Evolutionary conservation across 2,888 invertebrate species (phyloP).

Genomic region (Oegoconia quadripuncta): DNA sequence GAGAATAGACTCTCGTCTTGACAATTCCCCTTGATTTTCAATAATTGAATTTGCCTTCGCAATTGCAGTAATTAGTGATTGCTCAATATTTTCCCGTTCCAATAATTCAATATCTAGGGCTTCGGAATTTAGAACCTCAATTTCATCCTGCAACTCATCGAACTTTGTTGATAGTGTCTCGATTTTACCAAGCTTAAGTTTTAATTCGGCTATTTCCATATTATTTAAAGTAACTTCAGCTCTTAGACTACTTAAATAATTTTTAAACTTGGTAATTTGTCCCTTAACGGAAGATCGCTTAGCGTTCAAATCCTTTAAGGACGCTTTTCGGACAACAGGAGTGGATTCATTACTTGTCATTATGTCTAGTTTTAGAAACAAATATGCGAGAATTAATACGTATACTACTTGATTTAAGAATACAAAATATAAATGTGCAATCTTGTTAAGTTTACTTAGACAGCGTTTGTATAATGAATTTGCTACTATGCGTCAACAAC

Average conservation of each 20-base stretch:
- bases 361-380: too few relatives aligned
- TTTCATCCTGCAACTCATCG: conserved; percentile 20
- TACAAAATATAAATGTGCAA: too few relatives aligned
- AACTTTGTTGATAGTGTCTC: conserved; percentile 11
- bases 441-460: too few relatives aligned
- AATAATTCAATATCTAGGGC: conserved; percentile 14
- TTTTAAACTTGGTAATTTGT: too few relatives aligned
- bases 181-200: conserved; percentile 10
- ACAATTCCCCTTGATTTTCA: not conserved
- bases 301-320: conserved; percentile 3
- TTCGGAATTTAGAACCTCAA: conserved; percentile 14
- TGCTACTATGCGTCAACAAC: too few relatives aligned
- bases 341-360: too few relatives aligned
- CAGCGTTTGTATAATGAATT: too few relatives aligned
- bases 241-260: conserved; percentile 1
- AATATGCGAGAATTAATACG: too few relatives aligned
- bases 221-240: not conserved
- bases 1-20: not conserved
- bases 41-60: conserved; percentile 18
- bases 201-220: conserved; percentile 5
- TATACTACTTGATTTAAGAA: too few relatives aligned
- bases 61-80: conserved; percentile 9
- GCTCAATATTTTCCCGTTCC: conserved; percentile 19
- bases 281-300: conserved; percentile 8
- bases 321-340: too few relatives aligned